A percentile compares a stretch with the other conserved stretches of the same genome.
These are phyloP conservation scores for Dermatophagoides farinae DNA, from an alignment of 1,140 invertebrate species.

Conservation along the genomic window DNA sequence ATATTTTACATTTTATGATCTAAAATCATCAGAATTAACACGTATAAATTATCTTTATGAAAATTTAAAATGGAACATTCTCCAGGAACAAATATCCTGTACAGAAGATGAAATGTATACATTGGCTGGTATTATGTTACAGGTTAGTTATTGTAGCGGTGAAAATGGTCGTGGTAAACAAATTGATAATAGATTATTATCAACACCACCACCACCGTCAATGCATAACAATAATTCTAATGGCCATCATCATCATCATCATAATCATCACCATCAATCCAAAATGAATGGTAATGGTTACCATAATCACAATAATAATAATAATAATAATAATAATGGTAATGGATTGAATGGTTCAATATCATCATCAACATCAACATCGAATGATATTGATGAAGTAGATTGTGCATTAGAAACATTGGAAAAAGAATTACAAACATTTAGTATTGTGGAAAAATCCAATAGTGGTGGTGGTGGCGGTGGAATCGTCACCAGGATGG, in stretches of 20 bases:
- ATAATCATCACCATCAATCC: neutral
- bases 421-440: constrained; percentile 62
- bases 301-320: neutral
- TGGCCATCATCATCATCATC: no score
- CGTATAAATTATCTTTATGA: constrained; percentile 97
- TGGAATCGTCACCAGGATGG: constrained; percentile 27
- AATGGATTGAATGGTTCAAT: neutral
- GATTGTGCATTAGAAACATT: constrained; percentile 75
- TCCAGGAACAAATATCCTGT: constrained; percentile 93
- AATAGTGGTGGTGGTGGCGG: constrained; percentile 3
- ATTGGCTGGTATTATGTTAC: constrained; percentile 90
- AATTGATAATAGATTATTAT: no score
- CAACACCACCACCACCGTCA: constrained; percentile 23
- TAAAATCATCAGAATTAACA: constrained; percentile 78
- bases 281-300: neutral
- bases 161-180: no score
- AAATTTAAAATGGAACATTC: constrained; percentile 90
- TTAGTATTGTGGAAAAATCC: constrained; percentile 29
- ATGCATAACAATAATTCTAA: constrained; percentile 14
- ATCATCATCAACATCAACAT: neutral
- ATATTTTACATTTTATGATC: constrained; percentile 50
- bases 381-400: constrained; percentile 43
- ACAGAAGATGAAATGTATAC: constrained; percentile 97
- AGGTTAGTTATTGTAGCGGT: constrained; percentile 69
- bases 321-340: neutral